phyloP scores from a whole-genome alignment of 2,113 vertebrate species.

The Aplodontia rufa region DNA sequence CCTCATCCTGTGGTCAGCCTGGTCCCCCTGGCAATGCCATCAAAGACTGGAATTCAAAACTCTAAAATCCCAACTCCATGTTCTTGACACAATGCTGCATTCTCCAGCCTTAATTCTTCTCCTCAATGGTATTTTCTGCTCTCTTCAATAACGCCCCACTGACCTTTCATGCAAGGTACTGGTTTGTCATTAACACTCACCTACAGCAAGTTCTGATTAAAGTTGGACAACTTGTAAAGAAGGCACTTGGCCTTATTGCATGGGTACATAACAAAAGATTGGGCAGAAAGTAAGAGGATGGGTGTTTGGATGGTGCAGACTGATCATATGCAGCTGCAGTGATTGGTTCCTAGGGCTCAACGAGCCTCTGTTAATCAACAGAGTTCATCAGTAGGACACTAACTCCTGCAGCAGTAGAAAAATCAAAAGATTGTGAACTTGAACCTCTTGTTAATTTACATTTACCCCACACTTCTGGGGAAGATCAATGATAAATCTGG shows the following conservation, averaged over 20 bases:
- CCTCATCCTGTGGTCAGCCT: not conserved
- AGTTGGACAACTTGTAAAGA: not conserved
- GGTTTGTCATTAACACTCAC: not conserved
- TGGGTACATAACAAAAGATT: not conserved
- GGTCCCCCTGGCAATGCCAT: not conserved
- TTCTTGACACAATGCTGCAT: not conserved
- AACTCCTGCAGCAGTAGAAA: not conserved
- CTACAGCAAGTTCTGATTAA: not conserved
- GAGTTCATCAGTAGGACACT: not conserved
- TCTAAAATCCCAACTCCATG: not conserved
- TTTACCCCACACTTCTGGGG: not conserved
- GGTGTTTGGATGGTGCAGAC: not conserved
- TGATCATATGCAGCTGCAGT: not conserved
- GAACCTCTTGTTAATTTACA: not conserved
- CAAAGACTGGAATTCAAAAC: not conserved
- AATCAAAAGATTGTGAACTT: not conserved
- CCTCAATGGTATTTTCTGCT: not conserved
- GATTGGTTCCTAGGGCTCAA: not conserved
- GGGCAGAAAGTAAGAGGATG: not conserved
- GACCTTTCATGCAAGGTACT: not conserved
- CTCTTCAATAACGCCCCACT: not conserved
- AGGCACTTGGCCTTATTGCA: not conserved
- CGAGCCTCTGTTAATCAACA: not conserved
- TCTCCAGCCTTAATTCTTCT: not conserved
- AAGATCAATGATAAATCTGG: not conserved